Percentiles rank a stretch among this genome's conserved stretches.
Conservation (phyloP, 2,113 vertebrate species). For the Anser brachyrhynchus region DNA sequence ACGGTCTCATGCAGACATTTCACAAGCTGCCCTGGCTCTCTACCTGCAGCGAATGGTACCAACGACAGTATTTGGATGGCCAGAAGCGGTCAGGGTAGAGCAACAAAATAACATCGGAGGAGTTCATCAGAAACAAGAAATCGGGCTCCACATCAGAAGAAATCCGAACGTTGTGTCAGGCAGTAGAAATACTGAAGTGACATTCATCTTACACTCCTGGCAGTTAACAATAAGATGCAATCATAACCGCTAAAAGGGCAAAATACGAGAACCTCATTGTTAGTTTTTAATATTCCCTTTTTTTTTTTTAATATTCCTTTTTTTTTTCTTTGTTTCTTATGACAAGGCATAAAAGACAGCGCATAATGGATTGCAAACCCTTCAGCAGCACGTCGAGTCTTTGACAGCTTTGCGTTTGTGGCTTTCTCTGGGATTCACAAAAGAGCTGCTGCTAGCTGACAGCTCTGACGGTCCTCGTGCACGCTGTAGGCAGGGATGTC, state of each 20-base stretch:
- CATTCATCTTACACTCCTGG: background rate
- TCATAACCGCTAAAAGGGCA: background rate
- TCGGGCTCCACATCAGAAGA: background rate
- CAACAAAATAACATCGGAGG: accelerated
- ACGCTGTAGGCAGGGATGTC: background rate
- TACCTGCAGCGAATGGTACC: background rate
- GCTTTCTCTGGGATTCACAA: background rate
- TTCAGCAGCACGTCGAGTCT: background rate
- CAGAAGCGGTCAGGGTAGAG: accelerated
- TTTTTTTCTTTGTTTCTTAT: background rate
- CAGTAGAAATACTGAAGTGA: background rate
- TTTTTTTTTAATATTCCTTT: background rate
- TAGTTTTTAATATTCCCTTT: background rate
- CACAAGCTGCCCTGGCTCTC: background rate
- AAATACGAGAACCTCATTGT: background rate
- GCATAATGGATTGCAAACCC: background rate
- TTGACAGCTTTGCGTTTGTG: background rate
- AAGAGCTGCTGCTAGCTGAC: background rate
- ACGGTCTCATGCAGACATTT: accelerated
- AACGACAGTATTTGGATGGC: accelerated
- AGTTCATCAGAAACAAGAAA: background rate
- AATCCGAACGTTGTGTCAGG: background rate
- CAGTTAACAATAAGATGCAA: background rate
- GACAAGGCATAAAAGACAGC: background rate
- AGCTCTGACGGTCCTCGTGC: background rate